Evolutionary conservation across 1,140 invertebrate genomes (phyloP).

Genomic region (Nasonia vitripennis): DNA sequence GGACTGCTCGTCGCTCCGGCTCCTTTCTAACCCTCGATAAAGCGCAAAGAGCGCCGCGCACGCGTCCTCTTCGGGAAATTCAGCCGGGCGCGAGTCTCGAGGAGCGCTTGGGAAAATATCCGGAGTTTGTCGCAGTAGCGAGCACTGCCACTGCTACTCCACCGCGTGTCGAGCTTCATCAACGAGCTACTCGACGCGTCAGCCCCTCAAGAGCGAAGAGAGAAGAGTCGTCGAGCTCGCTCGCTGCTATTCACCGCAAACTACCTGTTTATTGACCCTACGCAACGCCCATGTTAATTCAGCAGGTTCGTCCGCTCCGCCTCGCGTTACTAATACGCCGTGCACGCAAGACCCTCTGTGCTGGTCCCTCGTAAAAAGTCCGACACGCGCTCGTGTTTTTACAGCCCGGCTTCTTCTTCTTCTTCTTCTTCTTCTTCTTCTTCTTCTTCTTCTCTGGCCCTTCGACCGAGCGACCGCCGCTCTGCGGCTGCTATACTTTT

Average conservation of each 20-base stretch:
- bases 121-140: neutral
- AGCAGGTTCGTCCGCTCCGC: neutral
- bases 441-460: neutral
- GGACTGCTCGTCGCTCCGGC: neutral
- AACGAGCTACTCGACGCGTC: neutral
- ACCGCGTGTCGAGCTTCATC: neutral
- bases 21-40: neutral
- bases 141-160: too few relatives aligned
- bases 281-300: constrained; percentile 7
- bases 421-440: neutral
- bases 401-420: too few relatives aligned
- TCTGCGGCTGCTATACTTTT: neutral
- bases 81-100: neutral
- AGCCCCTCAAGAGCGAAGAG: neutral
- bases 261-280: constrained; percentile 15
- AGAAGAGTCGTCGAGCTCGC: neutral
- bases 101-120: neutral
- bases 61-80: constrained; percentile 12
- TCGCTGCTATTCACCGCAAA: neutral
- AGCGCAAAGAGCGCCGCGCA: neutral
- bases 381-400: too few relatives aligned
- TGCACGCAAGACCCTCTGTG: too few relatives aligned
- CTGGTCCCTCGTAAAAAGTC: too few relatives aligned
- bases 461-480: neutral
- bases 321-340: neutral